These are phyloP conservation scores for Timema podura DNA, from an alignment of 2,888 invertebrate genomes.

Conservation along the genomic window DNA sequence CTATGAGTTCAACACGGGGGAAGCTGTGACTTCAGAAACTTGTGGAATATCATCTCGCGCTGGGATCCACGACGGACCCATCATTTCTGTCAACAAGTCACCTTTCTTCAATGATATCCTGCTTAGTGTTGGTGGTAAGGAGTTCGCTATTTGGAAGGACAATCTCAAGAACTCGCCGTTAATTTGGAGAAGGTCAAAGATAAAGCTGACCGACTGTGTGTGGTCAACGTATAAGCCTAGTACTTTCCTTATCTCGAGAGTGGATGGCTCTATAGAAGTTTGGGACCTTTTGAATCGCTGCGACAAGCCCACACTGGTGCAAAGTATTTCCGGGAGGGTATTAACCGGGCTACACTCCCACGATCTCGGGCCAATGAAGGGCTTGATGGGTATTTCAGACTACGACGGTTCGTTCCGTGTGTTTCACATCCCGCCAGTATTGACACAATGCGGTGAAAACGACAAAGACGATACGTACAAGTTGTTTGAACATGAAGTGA, in stretches of 20 bases:
- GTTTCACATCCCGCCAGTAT: background rate
- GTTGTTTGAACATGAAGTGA: slow-evolving; percentile 1
- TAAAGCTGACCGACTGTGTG: background rate
- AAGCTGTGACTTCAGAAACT: background rate
- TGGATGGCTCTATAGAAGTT: slow-evolving; percentile 5
- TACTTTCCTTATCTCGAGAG: slow-evolving; percentile 2
- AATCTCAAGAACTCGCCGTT: background rate
- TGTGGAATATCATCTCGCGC: background rate
- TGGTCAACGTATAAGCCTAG: background rate
- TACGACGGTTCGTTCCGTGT: slow-evolving; percentile 3
- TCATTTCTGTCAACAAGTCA: background rate
- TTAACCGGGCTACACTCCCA: background rate
- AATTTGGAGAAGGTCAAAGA: background rate
- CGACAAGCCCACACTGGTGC: background rate
- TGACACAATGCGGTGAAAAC: background rate
- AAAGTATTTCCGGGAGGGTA: slow-evolving; percentile 1
- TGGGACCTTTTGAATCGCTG: slow-evolving; percentile 1
- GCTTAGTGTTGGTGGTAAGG: slow-evolving; percentile 4
- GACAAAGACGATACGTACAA: background rate
- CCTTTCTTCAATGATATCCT: slow-evolving; percentile 5
- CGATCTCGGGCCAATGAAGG: background rate
- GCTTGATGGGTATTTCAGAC: background rate
- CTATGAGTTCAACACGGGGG: background rate
- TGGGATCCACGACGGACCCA: slow-evolving; percentile 4
- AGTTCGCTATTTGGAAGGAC: slow-evolving; percentile 9